Evolutionary conservation across 92 coral and sea anemone species (phyloP).

Genomic region (Porites evermanni): DNA sequence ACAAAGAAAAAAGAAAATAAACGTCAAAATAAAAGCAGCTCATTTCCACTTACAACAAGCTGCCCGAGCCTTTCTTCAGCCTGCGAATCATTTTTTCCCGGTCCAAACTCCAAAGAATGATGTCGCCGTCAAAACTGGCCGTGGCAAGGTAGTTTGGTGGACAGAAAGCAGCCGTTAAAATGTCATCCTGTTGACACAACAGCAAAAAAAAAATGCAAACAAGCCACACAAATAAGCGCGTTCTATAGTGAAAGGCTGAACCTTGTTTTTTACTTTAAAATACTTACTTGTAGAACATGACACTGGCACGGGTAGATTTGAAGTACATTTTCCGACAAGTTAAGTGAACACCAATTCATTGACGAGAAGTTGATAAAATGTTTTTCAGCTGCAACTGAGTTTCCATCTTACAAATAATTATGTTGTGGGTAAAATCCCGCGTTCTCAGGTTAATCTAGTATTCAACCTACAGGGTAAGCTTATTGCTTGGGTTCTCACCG

Average conservation of each 20-base stretch:
- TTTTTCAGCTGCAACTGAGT: no score
- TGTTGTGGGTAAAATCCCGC: no score
- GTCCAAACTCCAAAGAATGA: constrained; percentile 94
- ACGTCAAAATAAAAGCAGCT: background rate
- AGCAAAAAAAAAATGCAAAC: no score
- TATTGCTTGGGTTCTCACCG: no score
- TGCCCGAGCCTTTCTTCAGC: constrained; percentile 90
- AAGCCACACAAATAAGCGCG: background rate
- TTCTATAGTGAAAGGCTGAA: background rate
- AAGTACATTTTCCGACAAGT: no score
- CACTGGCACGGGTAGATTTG: no score
- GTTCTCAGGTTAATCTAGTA: no score
- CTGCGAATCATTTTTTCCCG: constrained; percentile 89
- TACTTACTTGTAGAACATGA: no score
- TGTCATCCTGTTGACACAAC: constrained; percentile 78
- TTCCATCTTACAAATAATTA: no score
- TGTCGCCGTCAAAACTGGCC: constrained; percentile 96
- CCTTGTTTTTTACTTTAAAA: background rate
- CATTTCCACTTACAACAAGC: constrained; percentile 81
- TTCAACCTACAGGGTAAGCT: no score
- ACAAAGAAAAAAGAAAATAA: background rate
- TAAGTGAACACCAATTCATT: no score
- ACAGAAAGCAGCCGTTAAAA: constrained; percentile 88
- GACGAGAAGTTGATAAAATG: no score
- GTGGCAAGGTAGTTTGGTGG: constrained; percentile 93